Conservation (phyloP, 2,113 vertebrate species). For the Notiomystis cincta region DNA sequence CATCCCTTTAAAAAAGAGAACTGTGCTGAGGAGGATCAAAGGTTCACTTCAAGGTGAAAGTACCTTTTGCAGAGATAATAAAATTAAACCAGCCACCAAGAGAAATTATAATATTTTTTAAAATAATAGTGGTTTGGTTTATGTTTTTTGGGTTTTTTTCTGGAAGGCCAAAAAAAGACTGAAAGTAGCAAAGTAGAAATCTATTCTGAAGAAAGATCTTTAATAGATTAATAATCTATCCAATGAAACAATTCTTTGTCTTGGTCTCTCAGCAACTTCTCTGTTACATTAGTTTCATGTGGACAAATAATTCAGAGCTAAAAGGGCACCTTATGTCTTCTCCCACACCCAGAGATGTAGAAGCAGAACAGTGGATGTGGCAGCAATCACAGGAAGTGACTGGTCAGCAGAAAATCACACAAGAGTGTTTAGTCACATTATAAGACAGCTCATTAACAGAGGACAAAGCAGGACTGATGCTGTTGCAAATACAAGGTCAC, state of each 20-base stretch:
- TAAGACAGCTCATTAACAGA: slow-evolving; percentile 42
- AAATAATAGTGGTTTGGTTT: not conserved
- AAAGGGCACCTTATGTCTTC: slow-evolving; percentile 7
- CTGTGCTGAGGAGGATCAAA: not conserved
- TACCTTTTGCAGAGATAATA: not conserved
- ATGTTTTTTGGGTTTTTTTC: not conserved
- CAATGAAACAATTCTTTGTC: not conserved
- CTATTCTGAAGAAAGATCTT: not conserved
- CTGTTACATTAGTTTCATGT: not conserved
- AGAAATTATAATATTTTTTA: not conserved
- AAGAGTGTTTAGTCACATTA: not conserved
- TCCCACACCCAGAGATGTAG: not conserved
- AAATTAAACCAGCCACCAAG: not conserved
- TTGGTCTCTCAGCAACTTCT: not conserved
- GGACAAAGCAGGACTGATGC: not conserved
- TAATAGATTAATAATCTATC: not conserved
- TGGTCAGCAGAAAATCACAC: slow-evolving; percentile 35
- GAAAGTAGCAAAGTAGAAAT: not conserved
- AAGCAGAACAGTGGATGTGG: not conserved
- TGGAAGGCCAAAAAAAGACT: not conserved
- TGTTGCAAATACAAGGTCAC: not conserved
- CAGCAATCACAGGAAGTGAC: not conserved
- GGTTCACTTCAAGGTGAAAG: not conserved
- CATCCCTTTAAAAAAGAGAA: not conserved
- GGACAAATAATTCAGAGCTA: not conserved